These are phyloP conservation scores for Lasiurus cinereus DNA, from an alignment of 2,113 vertebrate species.

Conservation along the genomic window DNA sequence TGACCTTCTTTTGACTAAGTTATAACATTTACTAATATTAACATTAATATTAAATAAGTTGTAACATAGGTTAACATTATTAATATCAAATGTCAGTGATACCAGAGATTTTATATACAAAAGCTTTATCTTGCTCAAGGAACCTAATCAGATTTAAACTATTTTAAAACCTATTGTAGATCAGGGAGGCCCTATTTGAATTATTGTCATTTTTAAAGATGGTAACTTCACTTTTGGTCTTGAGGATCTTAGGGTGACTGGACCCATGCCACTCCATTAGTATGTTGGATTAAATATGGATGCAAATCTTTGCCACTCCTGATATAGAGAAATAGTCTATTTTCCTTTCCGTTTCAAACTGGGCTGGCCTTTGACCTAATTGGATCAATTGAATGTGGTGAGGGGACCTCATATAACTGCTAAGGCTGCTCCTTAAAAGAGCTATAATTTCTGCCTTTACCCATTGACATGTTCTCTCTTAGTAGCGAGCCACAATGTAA, in stretches of 20 bases:
- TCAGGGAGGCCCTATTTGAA: neutral
- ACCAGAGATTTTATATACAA: neutral
- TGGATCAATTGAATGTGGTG: neutral
- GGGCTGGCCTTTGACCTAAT: neutral
- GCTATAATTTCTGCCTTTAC: no score
- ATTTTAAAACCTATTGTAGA: neutral
- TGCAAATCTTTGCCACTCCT: neutral
- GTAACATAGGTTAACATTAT: neutral
- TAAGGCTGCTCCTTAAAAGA: neutral
- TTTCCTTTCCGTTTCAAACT: neutral
- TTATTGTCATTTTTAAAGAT: neutral
- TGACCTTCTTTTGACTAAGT: neutral
- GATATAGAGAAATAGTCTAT: neutral
- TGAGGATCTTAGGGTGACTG: neutral
- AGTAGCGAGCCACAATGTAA: neutral
- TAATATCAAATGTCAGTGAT: neutral
- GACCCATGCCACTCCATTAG: neutral
- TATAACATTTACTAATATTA: neutral
- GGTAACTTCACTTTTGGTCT: neutral
- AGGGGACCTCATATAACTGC: neutral
- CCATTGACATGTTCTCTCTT: neutral
- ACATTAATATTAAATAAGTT: neutral
- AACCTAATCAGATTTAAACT: neutral
- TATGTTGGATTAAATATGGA: neutral
- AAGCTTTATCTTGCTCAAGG: neutral